These are phyloP conservation scores for Herminia tarsipennalis DNA, from an alignment of 2,888 invertebrate species.

Conservation along the genomic window DNA sequence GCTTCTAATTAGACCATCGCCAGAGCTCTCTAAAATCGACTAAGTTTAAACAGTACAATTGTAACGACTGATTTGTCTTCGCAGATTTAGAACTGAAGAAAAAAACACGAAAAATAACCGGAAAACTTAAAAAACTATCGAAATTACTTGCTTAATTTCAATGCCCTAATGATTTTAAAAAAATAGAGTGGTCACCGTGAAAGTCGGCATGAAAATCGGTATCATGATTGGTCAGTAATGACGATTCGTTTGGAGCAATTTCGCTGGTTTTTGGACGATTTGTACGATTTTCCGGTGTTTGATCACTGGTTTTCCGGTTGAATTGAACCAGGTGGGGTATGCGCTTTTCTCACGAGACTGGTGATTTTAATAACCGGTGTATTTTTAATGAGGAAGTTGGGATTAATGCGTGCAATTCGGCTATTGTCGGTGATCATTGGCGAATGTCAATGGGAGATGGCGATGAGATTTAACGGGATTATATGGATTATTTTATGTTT, in stretches of 20 bases:
- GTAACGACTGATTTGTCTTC: conserved; percentile 35
- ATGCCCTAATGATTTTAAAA: conserved; percentile 75
- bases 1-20: conserved; percentile 33
- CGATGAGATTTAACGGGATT: conserved; percentile 4
- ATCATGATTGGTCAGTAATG: conserved; percentile 65
- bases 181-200: conserved; percentile 68
- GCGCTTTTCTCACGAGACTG: conserved; percentile 80
- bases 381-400: conserved; percentile 67
- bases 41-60: conserved; percentile 29
- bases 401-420: conserved; percentile 57
- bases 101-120: conserved; percentile 20
- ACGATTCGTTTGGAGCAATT: conserved; percentile 75
- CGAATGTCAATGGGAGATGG: conserved; percentile 36
- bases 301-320: conserved; percentile 78
- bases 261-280: conserved; percentile 80
- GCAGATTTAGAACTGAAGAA: conserved; percentile 40
- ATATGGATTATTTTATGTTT: conserved; percentile 6
- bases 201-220: conserved; percentile 70
- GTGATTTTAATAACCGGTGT: conserved; percentile 59
- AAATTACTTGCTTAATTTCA: conserved; percentile 68
- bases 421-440: conserved; percentile 39
- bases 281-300: conserved; percentile 82
- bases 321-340: conserved; percentile 73
- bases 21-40: conserved; percentile 31
- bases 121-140: conserved; percentile 51